Evolutionary conservation across 2,797 vertebrate species (phyloP).

Genomic region (Sandelia bainsii): DNA sequence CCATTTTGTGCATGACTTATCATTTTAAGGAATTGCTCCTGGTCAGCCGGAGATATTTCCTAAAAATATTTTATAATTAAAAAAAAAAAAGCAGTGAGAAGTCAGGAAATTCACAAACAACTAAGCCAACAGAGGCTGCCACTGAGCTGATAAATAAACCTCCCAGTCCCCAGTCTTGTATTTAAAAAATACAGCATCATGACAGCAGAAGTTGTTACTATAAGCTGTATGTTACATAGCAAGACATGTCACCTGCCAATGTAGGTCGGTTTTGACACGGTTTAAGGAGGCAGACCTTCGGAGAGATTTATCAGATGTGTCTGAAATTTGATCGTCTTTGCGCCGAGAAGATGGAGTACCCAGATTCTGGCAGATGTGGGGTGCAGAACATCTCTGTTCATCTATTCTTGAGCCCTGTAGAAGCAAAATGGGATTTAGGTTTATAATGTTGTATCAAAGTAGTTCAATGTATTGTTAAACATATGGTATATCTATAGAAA

Average conservation of each 20-base stretch:
- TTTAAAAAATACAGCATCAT: slow-evolving; percentile 9
- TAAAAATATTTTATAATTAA: slow-evolving; percentile 23
- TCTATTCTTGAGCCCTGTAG: slow-evolving; percentile 83
- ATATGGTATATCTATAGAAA: slow-evolving; percentile 1
- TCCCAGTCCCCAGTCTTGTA: not conserved
- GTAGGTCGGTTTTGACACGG: slow-evolving; percentile 35
- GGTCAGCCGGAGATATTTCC: slow-evolving; percentile 50
- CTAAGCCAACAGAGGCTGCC: not conserved
- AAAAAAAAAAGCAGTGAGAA: not conserved
- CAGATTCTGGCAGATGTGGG: slow-evolving; percentile 63
- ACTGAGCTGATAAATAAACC: not conserved
- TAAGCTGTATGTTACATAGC: not conserved
- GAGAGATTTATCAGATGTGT: slow-evolving; percentile 41
- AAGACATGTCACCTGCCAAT: slow-evolving; percentile 50
- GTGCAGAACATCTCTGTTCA: slow-evolving; percentile 82
- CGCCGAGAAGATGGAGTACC: slow-evolving; percentile 48
- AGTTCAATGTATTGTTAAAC: not conserved
- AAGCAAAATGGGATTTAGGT: not conserved
- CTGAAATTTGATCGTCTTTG: slow-evolving; percentile 41
- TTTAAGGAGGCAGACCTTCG: slow-evolving; percentile 68
- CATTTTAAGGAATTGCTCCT: slow-evolving; percentile 69
- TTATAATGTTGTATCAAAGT: not conserved
- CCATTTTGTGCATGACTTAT: slow-evolving; percentile 68
- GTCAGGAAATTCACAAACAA: not conserved
- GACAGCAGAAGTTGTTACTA: not conserved